A percentile compares a stretch with the other conserved stretches of the same genome.
phyloP scores from a whole-genome alignment of 2,797 vertebrate genomes.

The Iguana delicatissima region DNA sequence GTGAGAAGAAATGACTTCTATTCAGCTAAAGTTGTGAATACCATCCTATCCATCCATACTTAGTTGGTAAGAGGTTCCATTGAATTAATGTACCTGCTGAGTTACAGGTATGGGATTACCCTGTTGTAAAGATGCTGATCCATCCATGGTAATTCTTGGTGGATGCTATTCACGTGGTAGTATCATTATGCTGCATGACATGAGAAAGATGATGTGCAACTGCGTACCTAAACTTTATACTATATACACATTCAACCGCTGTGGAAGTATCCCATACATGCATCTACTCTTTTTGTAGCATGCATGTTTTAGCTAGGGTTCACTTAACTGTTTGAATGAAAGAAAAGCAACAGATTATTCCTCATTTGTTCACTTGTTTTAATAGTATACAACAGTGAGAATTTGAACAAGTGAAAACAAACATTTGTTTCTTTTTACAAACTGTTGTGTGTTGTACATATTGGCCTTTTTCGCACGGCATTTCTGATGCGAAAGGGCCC shows the following conservation, averaged over 20 bases:
- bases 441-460: not conserved
- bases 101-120: not conserved
- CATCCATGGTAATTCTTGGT: too few species aligned
- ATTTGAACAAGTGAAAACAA: not conserved
- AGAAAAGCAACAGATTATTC: not conserved
- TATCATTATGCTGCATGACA: not conserved
- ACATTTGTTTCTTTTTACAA: not conserved
- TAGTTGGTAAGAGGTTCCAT: not conserved
- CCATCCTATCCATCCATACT: not conserved
- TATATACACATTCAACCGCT: not conserved
- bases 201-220: too few species aligned
- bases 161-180: not conserved
- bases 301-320: not conserved
- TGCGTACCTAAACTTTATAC: not conserved
- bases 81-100: not conserved
- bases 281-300: not conserved
- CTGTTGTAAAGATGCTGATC: not conserved
- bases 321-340: not conserved
- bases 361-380: not conserved
- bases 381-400: not conserved
- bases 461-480: too few species aligned
- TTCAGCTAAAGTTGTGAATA: not conserved
- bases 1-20: not conserved
- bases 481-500: too few species aligned
- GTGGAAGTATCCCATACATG: too few species aligned